Percentiles rank a stretch among this genome's conserved stretches.
phyloP scores from a whole-genome alignment of 2,888 invertebrate species.

The Limnephilus auricula region DNA sequence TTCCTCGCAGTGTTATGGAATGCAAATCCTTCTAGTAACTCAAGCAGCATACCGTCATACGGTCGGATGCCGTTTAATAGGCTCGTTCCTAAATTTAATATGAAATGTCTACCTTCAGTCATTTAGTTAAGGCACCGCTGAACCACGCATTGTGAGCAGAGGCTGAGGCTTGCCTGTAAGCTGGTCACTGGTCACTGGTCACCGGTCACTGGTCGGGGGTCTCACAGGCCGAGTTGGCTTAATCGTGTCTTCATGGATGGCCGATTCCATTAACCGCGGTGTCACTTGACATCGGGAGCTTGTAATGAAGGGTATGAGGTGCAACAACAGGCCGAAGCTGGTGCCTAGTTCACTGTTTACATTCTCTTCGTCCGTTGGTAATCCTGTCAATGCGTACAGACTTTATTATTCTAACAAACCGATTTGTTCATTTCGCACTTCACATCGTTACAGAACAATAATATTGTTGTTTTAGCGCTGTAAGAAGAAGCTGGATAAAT shows the following conservation, averaged over 20 bases:
- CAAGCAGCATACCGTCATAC: not conserved
- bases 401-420: not conserved
- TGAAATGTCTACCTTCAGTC: not conserved
- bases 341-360: not conserved
- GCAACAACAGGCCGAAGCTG: not conserved
- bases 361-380: not conserved
- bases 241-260: conserved; percentile 63
- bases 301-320: not conserved
- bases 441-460: not conserved
- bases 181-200: conserved; percentile 57
- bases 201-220: conserved; percentile 46
- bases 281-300: conserved; percentile 50
- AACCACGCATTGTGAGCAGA: not conserved
- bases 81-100: not conserved
- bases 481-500: not conserved
- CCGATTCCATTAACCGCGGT: conserved; percentile 60
- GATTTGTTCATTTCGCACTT: not conserved
- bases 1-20: not conserved
- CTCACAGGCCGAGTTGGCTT: conserved; percentile 47
- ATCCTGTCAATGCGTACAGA: not conserved
- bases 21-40: not conserved
- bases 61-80: not conserved
- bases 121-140: not conserved
- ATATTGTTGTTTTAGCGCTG: not conserved
- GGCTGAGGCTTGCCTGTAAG: conserved; percentile 38